Evolutionary conservation across 2,113 vertebrate species (phyloP), one percentile per base, ranked within the genome.

Genomic region (Porphyrio hochstetteri): DNA sequence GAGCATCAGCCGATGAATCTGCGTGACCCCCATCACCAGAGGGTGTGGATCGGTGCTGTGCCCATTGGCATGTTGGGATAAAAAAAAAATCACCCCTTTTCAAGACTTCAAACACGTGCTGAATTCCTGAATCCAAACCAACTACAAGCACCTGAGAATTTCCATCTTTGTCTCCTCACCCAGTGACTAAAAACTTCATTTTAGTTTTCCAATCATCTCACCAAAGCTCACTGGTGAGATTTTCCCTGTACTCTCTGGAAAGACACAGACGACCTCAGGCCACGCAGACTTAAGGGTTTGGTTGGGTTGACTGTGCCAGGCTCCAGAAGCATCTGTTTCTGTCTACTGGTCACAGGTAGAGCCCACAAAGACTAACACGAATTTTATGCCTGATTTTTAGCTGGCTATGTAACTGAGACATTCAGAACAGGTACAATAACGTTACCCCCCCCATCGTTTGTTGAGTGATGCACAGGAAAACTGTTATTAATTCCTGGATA

Each of bases 41-140:
- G 29, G 18, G 28, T 11, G 9, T 1, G 8, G 65, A 19, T 18
- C 40, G 35, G 11, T 46, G 71, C 42, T 42, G 13, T 5, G 63
- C 23, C 27, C 4, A 0, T 2, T 15, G 10, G 29, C 3, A 3
- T 2, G 9, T 11, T 4, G 23, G 1, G 12, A 52, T 10, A 20
- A 57, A 48, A 77, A 48, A 77, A 60, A 67, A 21, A 28, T 12
- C 16, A 44, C 29, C 13, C 28, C 29, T 57, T 65, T 10, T 90
- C 40, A 86, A 52, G n/a, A 77, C 40, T 83, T 75, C 64, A 55
- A 81, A 81, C 52, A 6, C n/a, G 1, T 14, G 60, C 33, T 14
- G 4, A 86, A 68, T 8, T 52, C 23, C n/a, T 64, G 38, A 78
- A 44, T 59, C 35, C 61, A 82, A 92, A 9, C 4, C 31, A 92